Conservation (phyloP, 2,113 vertebrate genomes). For the Alexandromys fortis region DNA sequence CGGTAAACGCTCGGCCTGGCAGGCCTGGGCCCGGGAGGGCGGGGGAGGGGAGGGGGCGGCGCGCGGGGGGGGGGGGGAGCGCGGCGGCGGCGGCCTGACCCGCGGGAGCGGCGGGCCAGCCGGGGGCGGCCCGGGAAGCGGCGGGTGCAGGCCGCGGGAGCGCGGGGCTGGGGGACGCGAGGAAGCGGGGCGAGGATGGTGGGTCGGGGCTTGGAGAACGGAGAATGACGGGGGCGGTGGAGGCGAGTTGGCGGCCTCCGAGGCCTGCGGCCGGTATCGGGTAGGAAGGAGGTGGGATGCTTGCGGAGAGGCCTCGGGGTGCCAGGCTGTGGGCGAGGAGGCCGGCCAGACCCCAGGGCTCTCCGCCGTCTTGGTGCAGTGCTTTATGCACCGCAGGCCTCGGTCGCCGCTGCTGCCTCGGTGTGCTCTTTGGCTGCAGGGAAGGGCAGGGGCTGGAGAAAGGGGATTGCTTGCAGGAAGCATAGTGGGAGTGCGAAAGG, state of each 20-base stretch:
- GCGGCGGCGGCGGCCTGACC: slow-evolving; percentile 62
- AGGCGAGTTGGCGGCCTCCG: slow-evolving; percentile 46
- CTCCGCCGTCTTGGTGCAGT: slow-evolving; percentile 68
- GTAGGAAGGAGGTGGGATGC: slow-evolving; percentile 40
- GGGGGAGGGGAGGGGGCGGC: slow-evolving; percentile 74
- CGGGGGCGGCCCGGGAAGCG: slow-evolving; percentile 51
- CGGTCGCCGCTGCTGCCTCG: slow-evolving; percentile 53
- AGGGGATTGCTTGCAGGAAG: slow-evolving; percentile 65
- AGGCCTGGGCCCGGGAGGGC: slow-evolving; percentile 78
- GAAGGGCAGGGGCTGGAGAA: slow-evolving; percentile 70
- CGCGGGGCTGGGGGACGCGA: slow-evolving; percentile 57
- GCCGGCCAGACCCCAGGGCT: not conserved
- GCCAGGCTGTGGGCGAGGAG: slow-evolving; percentile 35
- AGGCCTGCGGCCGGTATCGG: slow-evolving; percentile 59
- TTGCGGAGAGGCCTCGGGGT: slow-evolving; percentile 41
- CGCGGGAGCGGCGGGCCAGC: slow-evolving; percentile 64
- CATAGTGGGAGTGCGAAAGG: slow-evolving; percentile 26
- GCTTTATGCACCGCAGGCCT: slow-evolving; percentile 75
- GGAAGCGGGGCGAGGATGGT: slow-evolving; percentile 68
- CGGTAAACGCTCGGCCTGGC: slow-evolving; percentile 81
- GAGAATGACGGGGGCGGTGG: slow-evolving; percentile 70
- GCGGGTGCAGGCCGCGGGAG: slow-evolving; percentile 42
- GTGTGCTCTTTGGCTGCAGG: slow-evolving; percentile 61
- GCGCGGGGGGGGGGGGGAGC: slow-evolving; percentile 55
- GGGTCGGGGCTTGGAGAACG: slow-evolving; percentile 62